These are phyloP conservation scores for Drosophila kohkoa DNA, from an alignment of 1,140 invertebrate genomes.

Conservation along the genomic window DNA sequence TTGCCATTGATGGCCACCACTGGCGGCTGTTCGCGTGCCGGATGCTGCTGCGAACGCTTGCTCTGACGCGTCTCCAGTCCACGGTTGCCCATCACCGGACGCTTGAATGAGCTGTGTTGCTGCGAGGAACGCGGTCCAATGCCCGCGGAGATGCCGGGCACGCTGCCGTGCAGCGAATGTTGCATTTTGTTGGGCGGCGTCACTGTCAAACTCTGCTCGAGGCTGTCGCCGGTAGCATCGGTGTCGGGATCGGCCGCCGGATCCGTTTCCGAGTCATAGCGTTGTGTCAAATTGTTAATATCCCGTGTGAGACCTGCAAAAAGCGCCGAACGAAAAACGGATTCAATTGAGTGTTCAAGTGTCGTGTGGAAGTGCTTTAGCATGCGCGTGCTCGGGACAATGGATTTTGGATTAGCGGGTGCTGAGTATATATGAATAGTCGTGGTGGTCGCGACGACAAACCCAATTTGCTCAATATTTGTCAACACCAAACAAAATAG, in stretches of 20 bases:
- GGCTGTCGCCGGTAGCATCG: slow-evolving; percentile 85
- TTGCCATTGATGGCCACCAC: slow-evolving; percentile 36
- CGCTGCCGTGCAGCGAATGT: slow-evolving; percentile 76
- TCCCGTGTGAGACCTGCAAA: slow-evolving; percentile 75
- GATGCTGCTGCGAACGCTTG: slow-evolving; percentile 87
- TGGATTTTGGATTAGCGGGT: slow-evolving; percentile 26
- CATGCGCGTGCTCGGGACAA: slow-evolving; percentile 60
- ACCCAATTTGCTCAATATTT: slow-evolving; percentile 57
- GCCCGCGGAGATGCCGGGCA: slow-evolving; percentile 60
- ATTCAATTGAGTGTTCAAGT: slow-evolving; percentile 4
- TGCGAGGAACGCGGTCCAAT: slow-evolving; percentile 70
- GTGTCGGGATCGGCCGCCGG: slow-evolving; percentile 88
- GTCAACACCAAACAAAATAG: slow-evolving; percentile 47
- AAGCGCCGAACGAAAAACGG: background rate
- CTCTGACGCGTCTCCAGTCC: slow-evolving; percentile 86
- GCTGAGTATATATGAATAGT: slow-evolving; percentile 18
- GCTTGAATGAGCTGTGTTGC: slow-evolving; percentile 86
- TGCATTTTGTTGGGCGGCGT: slow-evolving; percentile 72
- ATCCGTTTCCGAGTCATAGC: slow-evolving; percentile 87
- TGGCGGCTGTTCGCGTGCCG: slow-evolving; percentile 45
- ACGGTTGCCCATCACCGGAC: slow-evolving; percentile 86
- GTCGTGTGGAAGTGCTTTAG: too few relatives aligned
- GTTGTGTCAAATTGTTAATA: slow-evolving; percentile 77
- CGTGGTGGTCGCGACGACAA: slow-evolving; percentile 39
- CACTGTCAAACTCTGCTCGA: slow-evolving; percentile 62